Conservation (phyloP, 2,888 invertebrate species). For the Stenoptilia bipunctidactyla region DNA sequence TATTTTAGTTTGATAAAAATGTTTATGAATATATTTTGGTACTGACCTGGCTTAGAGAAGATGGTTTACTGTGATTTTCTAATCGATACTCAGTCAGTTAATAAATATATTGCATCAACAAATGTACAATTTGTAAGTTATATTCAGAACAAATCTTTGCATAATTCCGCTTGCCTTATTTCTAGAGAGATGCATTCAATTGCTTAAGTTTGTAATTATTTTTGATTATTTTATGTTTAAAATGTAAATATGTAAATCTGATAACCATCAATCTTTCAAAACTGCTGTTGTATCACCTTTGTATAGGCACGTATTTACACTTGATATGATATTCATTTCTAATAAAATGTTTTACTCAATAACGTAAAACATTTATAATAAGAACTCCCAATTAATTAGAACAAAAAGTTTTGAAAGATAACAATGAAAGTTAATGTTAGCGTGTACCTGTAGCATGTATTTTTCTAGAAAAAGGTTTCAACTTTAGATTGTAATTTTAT, state of each 20-base stretch:
- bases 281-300: neutral
- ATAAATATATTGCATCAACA: neutral
- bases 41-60: neutral
- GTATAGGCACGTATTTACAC: neutral
- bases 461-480: slow-evolving; percentile 14
- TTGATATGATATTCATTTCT: neutral
- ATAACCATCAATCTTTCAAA: neutral
- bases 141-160: neutral
- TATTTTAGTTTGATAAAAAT: neutral
- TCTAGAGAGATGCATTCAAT: neutral
- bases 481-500: neutral
- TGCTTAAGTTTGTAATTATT: neutral
- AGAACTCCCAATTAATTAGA: neutral
- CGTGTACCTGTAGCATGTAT: slow-evolving; percentile 21
- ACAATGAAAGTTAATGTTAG: slow-evolving; percentile 25
- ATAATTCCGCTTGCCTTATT: slow-evolving; percentile 1
- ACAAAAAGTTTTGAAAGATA: slow-evolving; percentile 1
- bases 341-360: neutral
- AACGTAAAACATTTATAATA: neutral
- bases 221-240: neutral
- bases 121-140: neutral
- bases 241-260: neutral
- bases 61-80: slow-evolving; percentile 1
- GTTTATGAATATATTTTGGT: neutral
- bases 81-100: neutral